These are phyloP conservation scores for Cosmorhoe ocellata DNA, from an alignment of 2,888 invertebrate species.

Conservation along the genomic window DNA sequence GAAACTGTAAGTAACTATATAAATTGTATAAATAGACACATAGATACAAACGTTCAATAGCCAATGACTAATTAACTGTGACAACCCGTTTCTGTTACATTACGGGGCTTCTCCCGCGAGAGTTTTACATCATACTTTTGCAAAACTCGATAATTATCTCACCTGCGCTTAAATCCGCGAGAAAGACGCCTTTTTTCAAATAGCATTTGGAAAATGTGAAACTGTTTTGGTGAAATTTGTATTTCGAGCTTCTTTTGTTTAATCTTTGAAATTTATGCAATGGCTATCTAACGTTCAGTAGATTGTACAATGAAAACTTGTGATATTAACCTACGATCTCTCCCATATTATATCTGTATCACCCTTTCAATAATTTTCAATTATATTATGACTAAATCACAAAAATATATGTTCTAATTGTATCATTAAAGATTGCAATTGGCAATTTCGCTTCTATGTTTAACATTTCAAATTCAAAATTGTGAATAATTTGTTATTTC, in stretches of 20 bases:
- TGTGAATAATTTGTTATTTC: conserved; percentile 73
- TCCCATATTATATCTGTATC: conserved; percentile 52
- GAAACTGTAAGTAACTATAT: conserved; percentile 89
- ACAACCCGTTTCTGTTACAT: background rate
- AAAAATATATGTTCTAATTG: conserved; percentile 42
- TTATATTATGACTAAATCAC: conserved; percentile 49
- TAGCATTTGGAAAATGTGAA: no score
- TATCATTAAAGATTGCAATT: conserved; percentile 57
- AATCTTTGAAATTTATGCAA: no score
- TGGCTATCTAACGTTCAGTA: conserved; percentile 10
- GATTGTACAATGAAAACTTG: conserved; percentile 32
- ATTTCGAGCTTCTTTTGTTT: no score
- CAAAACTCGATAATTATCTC: no score
- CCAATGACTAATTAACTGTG: background rate
- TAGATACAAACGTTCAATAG: conserved; percentile 8
- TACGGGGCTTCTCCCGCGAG: no score
- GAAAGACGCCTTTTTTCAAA: no score
- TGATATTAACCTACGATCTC: conserved; percentile 60
- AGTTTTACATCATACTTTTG: no score
- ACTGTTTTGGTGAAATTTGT: no score
- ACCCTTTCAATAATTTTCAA: conserved; percentile 55
- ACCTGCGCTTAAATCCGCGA: no score
- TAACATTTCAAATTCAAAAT: conserved; percentile 38
- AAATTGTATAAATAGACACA: conserved; percentile 9
- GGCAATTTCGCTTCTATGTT: conserved; percentile 40